phyloP scores from a whole-genome alignment of 2,113 vertebrate species.

The Triplophysa tibetana region DNA sequence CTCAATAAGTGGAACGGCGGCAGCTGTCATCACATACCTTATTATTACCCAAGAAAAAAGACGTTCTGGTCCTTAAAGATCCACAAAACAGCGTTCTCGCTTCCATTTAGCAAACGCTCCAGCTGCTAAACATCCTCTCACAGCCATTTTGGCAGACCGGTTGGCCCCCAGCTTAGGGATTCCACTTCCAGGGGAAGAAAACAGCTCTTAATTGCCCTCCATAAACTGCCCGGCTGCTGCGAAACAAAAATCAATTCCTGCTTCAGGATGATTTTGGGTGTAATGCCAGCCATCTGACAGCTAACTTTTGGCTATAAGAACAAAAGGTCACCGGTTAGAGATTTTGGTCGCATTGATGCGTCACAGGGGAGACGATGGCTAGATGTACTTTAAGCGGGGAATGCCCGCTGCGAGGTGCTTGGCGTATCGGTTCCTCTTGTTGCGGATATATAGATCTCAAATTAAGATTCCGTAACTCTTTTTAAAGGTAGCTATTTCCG shows the following conservation, averaged over 20 bases:
- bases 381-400: slow-evolving; percentile 28
- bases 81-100: slow-evolving; percentile 36
- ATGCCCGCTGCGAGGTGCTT: slow-evolving; percentile 20
- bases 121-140: slow-evolving; percentile 18
- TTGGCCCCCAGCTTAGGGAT: slow-evolving; percentile 11
- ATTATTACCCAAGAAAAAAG: slow-evolving; percentile 46
- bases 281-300: slow-evolving; percentile 48
- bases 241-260: slow-evolving; percentile 50
- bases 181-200: slow-evolving; percentile 9
- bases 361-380: slow-evolving; percentile 12
- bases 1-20: slow-evolving; percentile 65
- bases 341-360: slow-evolving; percentile 49
- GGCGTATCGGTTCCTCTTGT: slow-evolving; percentile 39
- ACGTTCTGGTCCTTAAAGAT: slow-evolving; percentile 39
- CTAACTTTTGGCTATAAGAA: slow-evolving; percentile 42
- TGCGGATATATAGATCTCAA: slow-evolving; percentile 39
- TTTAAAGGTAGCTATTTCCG: slow-evolving; percentile 36
- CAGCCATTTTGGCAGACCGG: slow-evolving; percentile 24
- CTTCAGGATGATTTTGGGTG: slow-evolving; percentile 47
- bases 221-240: slow-evolving; percentile 36
- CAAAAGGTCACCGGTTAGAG: slow-evolving; percentile 49
- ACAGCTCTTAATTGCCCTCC: slow-evolving; percentile 43
- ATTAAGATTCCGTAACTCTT: slow-evolving; percentile 51
- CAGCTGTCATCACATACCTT: slow-evolving; percentile 62
- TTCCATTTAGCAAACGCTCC: slow-evolving; percentile 35